Base-by-base conservation (phyloP, 2,113 vertebrate genomes). In the Syngnathus scovelli region DNA sequence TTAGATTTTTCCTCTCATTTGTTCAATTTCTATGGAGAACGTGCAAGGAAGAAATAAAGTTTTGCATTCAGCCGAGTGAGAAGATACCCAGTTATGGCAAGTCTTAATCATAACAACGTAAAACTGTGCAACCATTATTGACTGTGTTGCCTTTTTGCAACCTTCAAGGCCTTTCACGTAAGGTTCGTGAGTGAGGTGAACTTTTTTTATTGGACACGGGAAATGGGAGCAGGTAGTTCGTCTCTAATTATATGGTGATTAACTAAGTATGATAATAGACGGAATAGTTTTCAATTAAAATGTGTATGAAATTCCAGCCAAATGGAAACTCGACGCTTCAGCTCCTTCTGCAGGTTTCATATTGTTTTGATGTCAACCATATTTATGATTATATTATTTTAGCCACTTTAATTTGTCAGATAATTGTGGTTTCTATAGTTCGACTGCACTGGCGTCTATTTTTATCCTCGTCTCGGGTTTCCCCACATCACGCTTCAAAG, bases 1-100 rank as follows among this genome's bases (percentile, higher is more conserved):
- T 80, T 82, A 78, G 70, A 83, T 86, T 84, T 80, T 44, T 74
- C 44, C 68, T 66, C 58, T 74, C 58, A 77, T 85, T 86, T 78
- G 43, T 48, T 75, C 64, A 54, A 68, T 79, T 80, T 81, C 71
- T 80, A 67, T 66, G 60, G 59, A 62, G 75, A 74, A 80, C 63
- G 74, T 83, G 76, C 71, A 80, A 73, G 61, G 27, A 27, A 60
- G 70, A 70, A 39, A n/a, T 51, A 72, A 67, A 76, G 71, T 70
- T 74, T 66, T 51, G 72, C 61, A 60, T 27, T 27, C 27, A 27
- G 27, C 27, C 27, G 1, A 27, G 27, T 27, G 27, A 27, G 27
- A 27, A 2, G 27, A 27, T 27, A 27, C 27, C 27, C 27, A 27
- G 27, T 27, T 27, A 27, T 27, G 27, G 27, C 27, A 27, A 27